Base-by-base conservation (phyloP, 35 echinoderm and acorn worm genomes). In the Ophioderma brevispina region DNA sequence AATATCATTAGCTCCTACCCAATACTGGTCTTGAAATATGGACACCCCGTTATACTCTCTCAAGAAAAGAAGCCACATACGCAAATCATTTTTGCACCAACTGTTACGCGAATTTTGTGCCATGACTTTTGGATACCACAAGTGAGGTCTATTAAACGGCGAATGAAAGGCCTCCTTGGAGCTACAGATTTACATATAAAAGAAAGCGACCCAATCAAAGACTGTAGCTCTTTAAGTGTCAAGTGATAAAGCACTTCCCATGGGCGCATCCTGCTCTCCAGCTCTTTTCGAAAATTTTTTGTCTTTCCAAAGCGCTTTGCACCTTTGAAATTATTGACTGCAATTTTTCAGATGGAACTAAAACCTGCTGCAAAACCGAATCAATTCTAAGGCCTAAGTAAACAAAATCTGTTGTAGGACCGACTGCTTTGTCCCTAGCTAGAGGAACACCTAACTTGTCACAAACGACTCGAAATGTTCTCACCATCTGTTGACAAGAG, bases 341-440 rank as follows among this genome's bases (percentile, higher is more conserved):
- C 30, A 78, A 13, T 23, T 91, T 91, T 0, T 91, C 89, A 1
- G 32, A 1, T 25, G 89, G 89, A 25, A 91, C 39, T 28, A 38
- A 42, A 40, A 84, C 4, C 4, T 28, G 21, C 70, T 38, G 38
- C 17, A n/a, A 0, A 30, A 91, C 32, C 1, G 63, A 76, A 91
- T 91, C 89, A 8, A 91, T 84, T 31, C 78, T 40, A 11, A 91
- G 13, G 21, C 79, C 39, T 40, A 87, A 78, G n/a, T 78, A 87
- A 4, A 38, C 42, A 14, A 87, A 37, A 37, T 76, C 37, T 0
- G 25, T 36, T 19, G 41, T 39, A 52, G 89, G 78, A 0, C 34
- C 81, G 0, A 84, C 81, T 28, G 81, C 25, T 50, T 84, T 84
- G 3, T 84, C 80, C 38, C 55, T 55, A 37, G 81, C 81, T 37